A percentile compares a stretch with the other conserved stretches of the same genome.
phyloP scores from a whole-genome alignment of 2,888 invertebrate species.

The Pogonocherus hispidulus region DNA sequence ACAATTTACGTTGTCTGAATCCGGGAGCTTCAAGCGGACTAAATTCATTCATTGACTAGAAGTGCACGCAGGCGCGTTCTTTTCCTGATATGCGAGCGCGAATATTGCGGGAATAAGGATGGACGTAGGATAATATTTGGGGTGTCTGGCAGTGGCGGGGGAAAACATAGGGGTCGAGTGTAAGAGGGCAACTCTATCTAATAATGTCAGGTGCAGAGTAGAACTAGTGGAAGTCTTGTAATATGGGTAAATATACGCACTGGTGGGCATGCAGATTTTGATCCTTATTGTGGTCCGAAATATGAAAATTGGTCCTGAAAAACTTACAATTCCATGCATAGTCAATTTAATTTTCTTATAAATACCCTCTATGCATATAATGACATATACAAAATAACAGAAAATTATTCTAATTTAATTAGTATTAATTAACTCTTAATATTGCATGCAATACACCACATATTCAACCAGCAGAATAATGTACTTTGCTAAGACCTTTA shows the following conservation, averaged over 20 bases:
- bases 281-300: too few relatives aligned
- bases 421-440: too few relatives aligned
- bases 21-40: constrained; percentile 35
- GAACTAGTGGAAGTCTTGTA: too few relatives aligned
- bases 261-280: not conserved
- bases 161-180: constrained; percentile 5
- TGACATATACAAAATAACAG: too few relatives aligned
- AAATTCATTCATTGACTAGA: constrained; percentile 44
- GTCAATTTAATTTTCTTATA: too few relatives aligned
- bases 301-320: too few relatives aligned
- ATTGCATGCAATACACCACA: too few relatives aligned
- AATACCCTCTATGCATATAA: too few relatives aligned
- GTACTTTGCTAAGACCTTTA: too few relatives aligned
- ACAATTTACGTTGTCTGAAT: constrained; percentile 26
- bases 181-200: not conserved
- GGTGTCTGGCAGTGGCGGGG: constrained; percentile 20
- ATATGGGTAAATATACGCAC: not conserved
- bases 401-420: too few relatives aligned
- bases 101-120: constrained; percentile 23
- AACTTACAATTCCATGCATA: too few relatives aligned
- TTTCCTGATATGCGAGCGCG: constrained; percentile 8
- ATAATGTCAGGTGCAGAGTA: constrained; percentile 14
- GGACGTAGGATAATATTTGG: constrained; percentile 20
- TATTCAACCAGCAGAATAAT: too few relatives aligned
- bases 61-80: constrained; percentile 34